Conservation (phyloP, 2,797 vertebrate species). For the Coranthus polyacanthus region DNA sequence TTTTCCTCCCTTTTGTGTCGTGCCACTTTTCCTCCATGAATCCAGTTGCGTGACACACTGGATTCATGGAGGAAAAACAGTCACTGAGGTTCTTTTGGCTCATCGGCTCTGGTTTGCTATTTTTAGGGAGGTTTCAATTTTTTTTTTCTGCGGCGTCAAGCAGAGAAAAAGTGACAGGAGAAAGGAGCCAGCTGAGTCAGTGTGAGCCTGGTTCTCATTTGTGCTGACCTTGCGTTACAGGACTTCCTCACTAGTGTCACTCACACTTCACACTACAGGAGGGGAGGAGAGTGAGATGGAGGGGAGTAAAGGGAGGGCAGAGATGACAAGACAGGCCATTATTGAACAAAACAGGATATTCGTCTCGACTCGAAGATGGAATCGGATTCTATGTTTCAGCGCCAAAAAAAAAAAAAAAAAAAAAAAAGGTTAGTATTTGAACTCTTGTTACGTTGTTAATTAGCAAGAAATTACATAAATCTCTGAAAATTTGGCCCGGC, state of each 20-base stretch:
- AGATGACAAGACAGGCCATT: background rate
- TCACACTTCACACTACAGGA: conserved; percentile 47
- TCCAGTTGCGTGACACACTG: conserved; percentile 50
- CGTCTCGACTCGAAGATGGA: conserved; percentile 12
- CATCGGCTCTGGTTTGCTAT: conserved; percentile 60
- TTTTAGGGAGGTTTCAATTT: conserved; percentile 71
- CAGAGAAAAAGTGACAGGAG: conserved; percentile 72
- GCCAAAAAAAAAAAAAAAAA: conserved; percentile 27
- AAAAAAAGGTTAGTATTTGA: conserved; percentile 38
- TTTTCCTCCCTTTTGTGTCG: conserved; percentile 8
- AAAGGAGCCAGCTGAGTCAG: conserved; percentile 75
- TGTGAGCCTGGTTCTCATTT: conserved; percentile 78
- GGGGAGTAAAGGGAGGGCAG: conserved; percentile 3
- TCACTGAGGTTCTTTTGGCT: conserved; percentile 56
- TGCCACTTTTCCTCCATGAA: conserved; percentile 19
- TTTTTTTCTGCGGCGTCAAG: conserved; percentile 54
- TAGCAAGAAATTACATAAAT: conserved; percentile 49
- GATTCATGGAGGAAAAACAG: conserved; percentile 57
- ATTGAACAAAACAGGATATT: background rate
- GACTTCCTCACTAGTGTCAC: conserved; percentile 63
- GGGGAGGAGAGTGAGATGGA: conserved; percentile 8
- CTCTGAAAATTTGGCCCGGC: conserved; percentile 31
- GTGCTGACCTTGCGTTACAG: conserved; percentile 67
- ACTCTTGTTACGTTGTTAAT: conserved; percentile 37
- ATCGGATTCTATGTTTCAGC: conserved; percentile 18